Base-by-base conservation (phyloP, 2,888 invertebrate species). In the Meteorus cinctellus region DNA sequence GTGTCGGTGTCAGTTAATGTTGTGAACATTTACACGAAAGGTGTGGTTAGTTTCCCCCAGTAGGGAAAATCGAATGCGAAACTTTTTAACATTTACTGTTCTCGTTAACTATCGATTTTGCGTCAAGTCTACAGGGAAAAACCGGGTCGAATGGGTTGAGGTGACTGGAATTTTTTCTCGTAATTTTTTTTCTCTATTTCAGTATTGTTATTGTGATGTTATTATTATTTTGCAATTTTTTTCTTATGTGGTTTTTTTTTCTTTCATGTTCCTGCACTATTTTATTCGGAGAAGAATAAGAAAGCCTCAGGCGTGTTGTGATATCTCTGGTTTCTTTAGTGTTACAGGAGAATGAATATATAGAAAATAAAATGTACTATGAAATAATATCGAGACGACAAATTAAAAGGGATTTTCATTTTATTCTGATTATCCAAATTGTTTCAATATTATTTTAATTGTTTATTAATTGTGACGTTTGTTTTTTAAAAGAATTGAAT, bases 31-130 rank as follows among this genome's bases (percentile, higher is more conserved):
- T 51, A 66, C 66, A 65, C 62, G 59, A 65, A 69, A 69, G 72
- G 34, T 69, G 62, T 27, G 34, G 60, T 51, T 45, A 48, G 67
- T 70, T 69, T 65, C 41, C 34, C 48, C 48, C 63, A 36, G 55
- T 63, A 34, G 71, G 65, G 71, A 73, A 76, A 75, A 55, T 55
- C 55, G 55, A 55, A 55, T n/a, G 19, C 69, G 71, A 76, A 77
- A 72, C 68, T 76, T 79, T 78, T 70, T 75, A 77, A 76, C 71
- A 76, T 79, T 77, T 79, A 79, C 73, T 72, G 77, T 76, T 79
- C 79, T 78, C 79, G 79, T 81, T 81, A 78, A 78, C 77, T 81
- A 81, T 81, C 78, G 81, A 81, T 81, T 80, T 80, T 78, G 71
- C 77, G 77, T 80, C 76, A 72, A 74, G 74, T 71, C 24, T 16